A percentile compares a stretch with the other conserved stretches of the same genome.
Conservation (phyloP, 1,140 invertebrate species). For the Luehdorfia chinensis region DNA sequence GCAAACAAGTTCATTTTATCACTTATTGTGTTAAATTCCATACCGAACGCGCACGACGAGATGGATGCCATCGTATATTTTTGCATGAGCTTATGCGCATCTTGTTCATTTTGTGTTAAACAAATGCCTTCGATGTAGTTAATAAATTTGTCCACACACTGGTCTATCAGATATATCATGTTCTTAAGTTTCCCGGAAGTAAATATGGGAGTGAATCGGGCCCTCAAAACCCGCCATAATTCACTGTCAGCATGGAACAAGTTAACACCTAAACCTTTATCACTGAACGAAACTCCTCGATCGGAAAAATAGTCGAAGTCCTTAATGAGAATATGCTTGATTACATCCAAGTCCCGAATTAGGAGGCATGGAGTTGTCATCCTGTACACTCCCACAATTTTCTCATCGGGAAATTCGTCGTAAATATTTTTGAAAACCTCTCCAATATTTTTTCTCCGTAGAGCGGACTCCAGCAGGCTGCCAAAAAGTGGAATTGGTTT, state of each 20-base stretch:
- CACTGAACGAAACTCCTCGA: slow-evolving; percentile 64
- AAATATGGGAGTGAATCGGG: slow-evolving; percentile 77
- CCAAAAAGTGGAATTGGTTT: slow-evolving; percentile 28
- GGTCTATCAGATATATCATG: slow-evolving; percentile 67
- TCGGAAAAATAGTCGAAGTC: slow-evolving; percentile 30
- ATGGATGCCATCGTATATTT: slow-evolving; percentile 72
- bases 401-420: slow-evolving; percentile 37
- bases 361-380: not conserved
- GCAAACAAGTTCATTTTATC: slow-evolving; percentile 23
- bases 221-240: slow-evolving; percentile 78
- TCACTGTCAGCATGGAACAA: slow-evolving; percentile 68
- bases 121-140: slow-evolving; percentile 30
- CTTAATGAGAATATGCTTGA: not conserved
- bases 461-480: slow-evolving; percentile 27
- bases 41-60: slow-evolving; percentile 78
- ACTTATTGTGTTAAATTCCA: slow-evolving; percentile 66
- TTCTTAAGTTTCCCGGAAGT: slow-evolving; percentile 79
- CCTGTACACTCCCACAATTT: slow-evolving; percentile 45
- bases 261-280: slow-evolving; percentile 72
- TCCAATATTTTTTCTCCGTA: slow-evolving; percentile 25
- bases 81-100: slow-evolving; percentile 58
- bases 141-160: slow-evolving; percentile 48
- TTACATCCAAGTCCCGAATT: not conserved
- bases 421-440: slow-evolving; percentile 32
- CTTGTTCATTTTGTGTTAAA: slow-evolving; percentile 33